A percentile compares a stretch with the other conserved stretches of the same genome.
Evolutionary conservation across 2,888 invertebrate species (phyloP).

Genomic region (Gandaritis pyraliata): DNA sequence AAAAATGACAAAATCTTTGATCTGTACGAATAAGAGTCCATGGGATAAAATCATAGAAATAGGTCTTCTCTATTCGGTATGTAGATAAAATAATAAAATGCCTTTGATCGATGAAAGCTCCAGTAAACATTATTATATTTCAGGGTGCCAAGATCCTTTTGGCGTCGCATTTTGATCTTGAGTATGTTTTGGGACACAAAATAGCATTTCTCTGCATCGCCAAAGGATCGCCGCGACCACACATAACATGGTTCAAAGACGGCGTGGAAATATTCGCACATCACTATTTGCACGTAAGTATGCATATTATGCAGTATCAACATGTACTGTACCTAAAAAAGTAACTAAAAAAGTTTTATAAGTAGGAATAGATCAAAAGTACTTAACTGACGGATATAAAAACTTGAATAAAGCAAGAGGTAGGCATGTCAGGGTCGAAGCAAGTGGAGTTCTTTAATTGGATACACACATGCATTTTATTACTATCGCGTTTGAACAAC

Average conservation of each 20-base stretch:
- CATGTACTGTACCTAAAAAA: too few relatives aligned
- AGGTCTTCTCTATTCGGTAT: too few relatives aligned
- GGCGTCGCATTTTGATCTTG: conserved; percentile 96
- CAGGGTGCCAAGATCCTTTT: conserved; percentile 95
- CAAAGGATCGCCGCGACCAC: conserved; percentile 94
- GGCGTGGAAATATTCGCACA: conserved; percentile 96
- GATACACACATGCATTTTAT: conserved; percentile 5
- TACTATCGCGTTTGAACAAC: conserved; percentile 2
- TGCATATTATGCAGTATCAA: conserved; percentile 2
- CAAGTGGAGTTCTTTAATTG: conserved; percentile 2
- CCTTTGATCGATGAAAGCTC: neutral
- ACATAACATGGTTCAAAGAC: conserved; percentile 98
- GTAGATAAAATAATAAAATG: too few relatives aligned
- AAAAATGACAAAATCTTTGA: too few relatives aligned
- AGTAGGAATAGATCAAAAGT: too few relatives aligned
- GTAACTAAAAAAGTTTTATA: too few relatives aligned
- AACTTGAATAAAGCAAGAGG: too few relatives aligned
- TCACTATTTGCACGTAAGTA: conserved; percentile 92
- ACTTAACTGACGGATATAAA: too few relatives aligned
- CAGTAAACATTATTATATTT: conserved; percentile 26
- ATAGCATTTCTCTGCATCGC: conserved; percentile 97
- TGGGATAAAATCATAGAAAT: neutral
- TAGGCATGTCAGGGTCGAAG: too few relatives aligned
- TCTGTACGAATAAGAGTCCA: too few relatives aligned
- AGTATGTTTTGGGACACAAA: conserved; percentile 97